Conservation (phyloP, 1,140 invertebrate species). For the Elymnias hypermnestra region DNA sequence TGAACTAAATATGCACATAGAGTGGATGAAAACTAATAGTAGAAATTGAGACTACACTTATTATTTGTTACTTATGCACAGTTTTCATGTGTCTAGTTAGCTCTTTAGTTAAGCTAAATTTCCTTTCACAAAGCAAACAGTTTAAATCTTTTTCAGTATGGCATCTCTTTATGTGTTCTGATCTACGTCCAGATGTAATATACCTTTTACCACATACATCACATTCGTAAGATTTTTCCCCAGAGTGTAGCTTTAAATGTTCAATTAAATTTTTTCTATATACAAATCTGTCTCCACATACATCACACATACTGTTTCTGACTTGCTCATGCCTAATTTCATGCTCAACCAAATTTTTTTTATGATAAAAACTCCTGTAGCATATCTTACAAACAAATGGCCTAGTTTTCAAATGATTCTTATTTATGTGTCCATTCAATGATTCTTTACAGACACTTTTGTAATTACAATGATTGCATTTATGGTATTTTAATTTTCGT, state of each 20-base stretch:
- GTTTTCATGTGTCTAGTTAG: constrained; percentile 45
- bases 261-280: constrained; percentile 40
- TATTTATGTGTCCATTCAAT: constrained; percentile 48
- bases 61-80: too few species aligned
- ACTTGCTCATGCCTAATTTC: constrained; percentile 28
- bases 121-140: constrained; percentile 48
- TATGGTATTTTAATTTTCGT: constrained; percentile 23
- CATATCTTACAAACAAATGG: constrained; percentile 41
- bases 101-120: constrained; percentile 46
- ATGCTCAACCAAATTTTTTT: constrained; percentile 48
- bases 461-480: constrained; percentile 39
- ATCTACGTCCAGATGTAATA: constrained; percentile 42
- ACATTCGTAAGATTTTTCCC: constrained; percentile 44
- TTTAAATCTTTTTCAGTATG: constrained; percentile 37
- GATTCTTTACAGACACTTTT: constrained; percentile 38
- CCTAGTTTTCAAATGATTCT: constrained; percentile 38
- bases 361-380: constrained; percentile 49
- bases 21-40: too few species aligned
- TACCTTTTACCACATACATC: constrained; percentile 39
- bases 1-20: too few species aligned
- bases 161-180: constrained; percentile 46
- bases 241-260: constrained; percentile 44
- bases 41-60: too few species aligned
- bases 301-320: constrained; percentile 43
- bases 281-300: constrained; percentile 42